Evolutionary conservation across 2,113 vertebrate genomes (phyloP).

Genomic region (zebrafish (Danio rerio)): GRCz12tu NC_133196.1:8650501-8651000

Average conservation of each 20-base stretch:
- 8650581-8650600: neutral
- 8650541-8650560: neutral
- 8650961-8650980: no score
- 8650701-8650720: constrained; percentile 63
- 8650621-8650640: neutral
- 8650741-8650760: neutral
- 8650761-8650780: neutral
- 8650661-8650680: constrained; percentile 29
- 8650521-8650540: neutral
- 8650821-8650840: no score
- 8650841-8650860: no score
- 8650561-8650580: neutral
- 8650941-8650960: no score
- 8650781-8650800: constrained; percentile 6
- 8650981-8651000: no score
- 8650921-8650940: no score
- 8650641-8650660: neutral
- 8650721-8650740: constrained; percentile 42
- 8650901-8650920: no score
- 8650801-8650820: neutral
- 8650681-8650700: constrained; percentile 36
- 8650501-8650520: neutral
- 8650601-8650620: neutral
- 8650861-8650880: no score
- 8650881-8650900: no score